A percentile compares a stretch with the other conserved stretches of the same genome.
Conservation (phyloP, 2,888 invertebrate genomes). For the Arctia plantaginis region DNA sequence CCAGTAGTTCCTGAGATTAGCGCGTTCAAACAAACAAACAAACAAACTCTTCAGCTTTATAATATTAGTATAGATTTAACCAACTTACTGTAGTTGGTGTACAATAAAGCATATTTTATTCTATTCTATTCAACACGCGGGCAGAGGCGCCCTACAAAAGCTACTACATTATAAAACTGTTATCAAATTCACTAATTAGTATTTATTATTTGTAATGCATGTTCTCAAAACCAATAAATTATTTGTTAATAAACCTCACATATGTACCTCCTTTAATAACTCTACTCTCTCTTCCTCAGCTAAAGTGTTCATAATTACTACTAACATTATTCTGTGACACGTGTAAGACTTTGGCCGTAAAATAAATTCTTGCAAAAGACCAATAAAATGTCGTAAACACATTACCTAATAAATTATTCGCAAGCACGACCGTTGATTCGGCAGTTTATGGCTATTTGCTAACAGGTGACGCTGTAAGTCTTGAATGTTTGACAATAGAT, state of each 20-base stretch:
- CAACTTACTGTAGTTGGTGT: too few relatives aligned
- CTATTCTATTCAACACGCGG: too few relatives aligned
- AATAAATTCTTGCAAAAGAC: constrained; percentile 16
- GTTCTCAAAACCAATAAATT: neutral
- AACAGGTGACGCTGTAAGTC: constrained; percentile 11
- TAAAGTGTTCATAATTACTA: constrained; percentile 6
- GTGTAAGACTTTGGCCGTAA: constrained; percentile 3
- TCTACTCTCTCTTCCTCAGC: neutral
- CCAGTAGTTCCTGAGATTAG: too few relatives aligned
- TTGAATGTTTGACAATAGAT: neutral
- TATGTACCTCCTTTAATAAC: neutral
- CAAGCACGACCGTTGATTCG: neutral
- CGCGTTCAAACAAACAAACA: too few relatives aligned
- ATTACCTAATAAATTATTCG: constrained; percentile 7
- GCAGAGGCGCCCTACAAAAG: too few relatives aligned
- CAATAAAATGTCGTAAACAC: constrained; percentile 12
- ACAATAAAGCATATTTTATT: too few relatives aligned
- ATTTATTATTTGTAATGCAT: neutral
- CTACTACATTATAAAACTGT: neutral
- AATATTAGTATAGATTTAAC: too few relatives aligned
- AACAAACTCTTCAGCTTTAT: too few relatives aligned
- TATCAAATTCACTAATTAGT: neutral
- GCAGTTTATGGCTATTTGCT: neutral
- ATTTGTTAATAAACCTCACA: neutral
- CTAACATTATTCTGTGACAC: constrained; percentile 15